Percentiles rank a stretch among this genome's conserved stretches.
Evolutionary conservation across 2,888 invertebrate genomes (phyloP).

Genomic region (Agrotis exclamationis): DNA sequence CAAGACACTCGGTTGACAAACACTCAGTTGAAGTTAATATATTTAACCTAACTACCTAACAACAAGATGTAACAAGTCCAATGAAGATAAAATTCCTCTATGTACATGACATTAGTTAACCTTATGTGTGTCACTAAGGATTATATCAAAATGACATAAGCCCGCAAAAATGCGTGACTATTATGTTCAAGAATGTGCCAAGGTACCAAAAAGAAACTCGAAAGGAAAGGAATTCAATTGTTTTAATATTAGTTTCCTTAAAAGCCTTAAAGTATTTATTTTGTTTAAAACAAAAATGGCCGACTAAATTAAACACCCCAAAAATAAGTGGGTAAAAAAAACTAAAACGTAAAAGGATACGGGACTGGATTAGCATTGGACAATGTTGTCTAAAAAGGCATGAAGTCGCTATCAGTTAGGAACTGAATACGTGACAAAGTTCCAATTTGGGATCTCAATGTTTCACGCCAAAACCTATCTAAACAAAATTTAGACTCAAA

Average conservation of each 20-base stretch:
- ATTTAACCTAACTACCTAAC: neutral
- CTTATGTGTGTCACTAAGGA: slow-evolving; percentile 29
- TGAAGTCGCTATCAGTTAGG: slow-evolving; percentile 34
- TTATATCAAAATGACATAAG: slow-evolving; percentile 33
- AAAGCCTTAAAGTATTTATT: neutral
- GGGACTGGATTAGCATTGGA: neutral
- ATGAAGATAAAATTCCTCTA: slow-evolving; percentile 40
- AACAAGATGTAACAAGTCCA: slow-evolving; percentile 21
- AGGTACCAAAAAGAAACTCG: neutral
- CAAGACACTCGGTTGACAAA: neutral
- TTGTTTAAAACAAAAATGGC: neutral
- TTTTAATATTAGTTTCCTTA: neutral
- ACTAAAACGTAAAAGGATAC: neutral
- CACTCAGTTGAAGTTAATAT: neutral
- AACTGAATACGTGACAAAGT: slow-evolving; percentile 58
- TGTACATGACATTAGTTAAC: slow-evolving; percentile 37
- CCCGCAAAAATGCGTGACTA: slow-evolving; percentile 31
- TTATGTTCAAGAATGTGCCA: slow-evolving; percentile 18
- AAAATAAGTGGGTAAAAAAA: neutral
- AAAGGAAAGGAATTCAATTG: neutral
- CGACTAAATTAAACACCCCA: neutral
- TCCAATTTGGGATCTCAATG: slow-evolving; percentile 51
- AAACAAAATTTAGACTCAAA: slow-evolving; percentile 61
- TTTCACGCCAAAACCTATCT: slow-evolving; percentile 50
- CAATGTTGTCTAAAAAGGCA: slow-evolving; percentile 11